Conservation (phyloP, 2,888 invertebrate genomes). For the Lampropteryx suffumata region DNA sequence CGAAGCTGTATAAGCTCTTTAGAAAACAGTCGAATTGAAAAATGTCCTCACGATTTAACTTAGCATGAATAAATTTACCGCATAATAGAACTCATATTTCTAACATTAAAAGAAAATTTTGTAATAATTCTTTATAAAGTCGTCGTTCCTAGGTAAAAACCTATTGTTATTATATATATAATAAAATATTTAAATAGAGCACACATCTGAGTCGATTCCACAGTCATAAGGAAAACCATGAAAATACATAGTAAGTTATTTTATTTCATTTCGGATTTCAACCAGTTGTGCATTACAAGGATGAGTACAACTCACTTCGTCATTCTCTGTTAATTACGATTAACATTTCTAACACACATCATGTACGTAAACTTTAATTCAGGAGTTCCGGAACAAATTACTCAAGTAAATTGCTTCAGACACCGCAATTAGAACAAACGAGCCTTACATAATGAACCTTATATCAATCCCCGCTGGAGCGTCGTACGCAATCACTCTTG, state of each 20-base stretch:
- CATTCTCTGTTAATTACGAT: too few relatives aligned
- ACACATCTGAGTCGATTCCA: too few relatives aligned
- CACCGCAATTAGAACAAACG: slow-evolving; percentile 11
- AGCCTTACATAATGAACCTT: neutral
- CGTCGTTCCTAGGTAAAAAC: too few relatives aligned
- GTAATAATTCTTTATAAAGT: too few relatives aligned
- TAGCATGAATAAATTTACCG: slow-evolving; percentile 6
- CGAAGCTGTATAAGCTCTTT: slow-evolving; percentile 7
- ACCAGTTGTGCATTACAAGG: too few relatives aligned
- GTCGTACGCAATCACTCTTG: slow-evolving; percentile 40
- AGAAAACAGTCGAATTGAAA: slow-evolving; percentile 2
- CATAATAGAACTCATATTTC: slow-evolving; percentile 9
- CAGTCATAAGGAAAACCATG: too few relatives aligned
- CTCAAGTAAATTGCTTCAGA: slow-evolving; percentile 9
- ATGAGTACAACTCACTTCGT: too few relatives aligned
- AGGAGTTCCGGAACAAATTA: slow-evolving; percentile 1
- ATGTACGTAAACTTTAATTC: neutral
- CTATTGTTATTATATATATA: too few relatives aligned
- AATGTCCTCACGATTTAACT: slow-evolving; percentile 3
- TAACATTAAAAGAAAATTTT: too few relatives aligned
- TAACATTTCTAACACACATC: neutral
- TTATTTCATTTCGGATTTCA: too few relatives aligned
- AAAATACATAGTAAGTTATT: too few relatives aligned
- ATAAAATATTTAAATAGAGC: too few relatives aligned
- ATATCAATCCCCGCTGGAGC: slow-evolving; percentile 1